phyloP scores from a whole-genome alignment of 1,140 invertebrate genomes.

The Hesperophylax magnus region DNA sequence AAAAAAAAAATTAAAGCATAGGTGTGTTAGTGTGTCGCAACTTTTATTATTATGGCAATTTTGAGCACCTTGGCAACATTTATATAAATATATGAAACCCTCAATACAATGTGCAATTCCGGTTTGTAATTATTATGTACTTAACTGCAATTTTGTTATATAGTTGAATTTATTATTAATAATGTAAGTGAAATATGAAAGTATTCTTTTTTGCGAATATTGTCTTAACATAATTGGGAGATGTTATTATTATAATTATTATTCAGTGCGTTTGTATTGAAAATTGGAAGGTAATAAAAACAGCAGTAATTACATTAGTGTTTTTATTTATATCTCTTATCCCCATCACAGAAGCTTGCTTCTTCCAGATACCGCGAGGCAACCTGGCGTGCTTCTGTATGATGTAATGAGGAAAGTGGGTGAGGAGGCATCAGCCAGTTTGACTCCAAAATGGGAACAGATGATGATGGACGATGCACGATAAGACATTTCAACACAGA shows the following conservation, averaged over 20 bases:
- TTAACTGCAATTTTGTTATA: slow-evolving; percentile 58
- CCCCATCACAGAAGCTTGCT: not conserved
- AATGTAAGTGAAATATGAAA: slow-evolving; percentile 53
- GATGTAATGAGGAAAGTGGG: no score
- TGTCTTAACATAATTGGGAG: slow-evolving; percentile 56
- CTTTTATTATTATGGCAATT: slow-evolving; percentile 22
- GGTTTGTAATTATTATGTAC: slow-evolving; percentile 48
- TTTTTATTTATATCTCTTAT: slow-evolving; percentile 15
- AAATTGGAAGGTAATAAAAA: slow-evolving; percentile 57
- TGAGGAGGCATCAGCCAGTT: no score
- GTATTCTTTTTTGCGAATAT: slow-evolving; percentile 57
- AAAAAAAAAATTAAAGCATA: slow-evolving; percentile 24
- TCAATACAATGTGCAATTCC: slow-evolving; percentile 56
- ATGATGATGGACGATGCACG: no score
- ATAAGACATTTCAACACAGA: no score
- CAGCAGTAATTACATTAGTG: slow-evolving; percentile 40
- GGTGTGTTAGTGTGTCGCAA: slow-evolving; percentile 30
- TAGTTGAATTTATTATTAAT: slow-evolving; percentile 56
- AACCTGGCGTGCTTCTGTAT: no score
- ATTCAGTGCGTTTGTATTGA: slow-evolving; percentile 57
- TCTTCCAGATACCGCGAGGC: not conserved
- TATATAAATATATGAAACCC: slow-evolving; percentile 32
- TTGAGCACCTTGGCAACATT: slow-evolving; percentile 36
- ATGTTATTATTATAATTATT: slow-evolving; percentile 52
- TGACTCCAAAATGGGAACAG: no score